Base-by-base conservation (phyloP, 2,797 vertebrate species). In the Xiphorhynchus erythropygius region DNA sequence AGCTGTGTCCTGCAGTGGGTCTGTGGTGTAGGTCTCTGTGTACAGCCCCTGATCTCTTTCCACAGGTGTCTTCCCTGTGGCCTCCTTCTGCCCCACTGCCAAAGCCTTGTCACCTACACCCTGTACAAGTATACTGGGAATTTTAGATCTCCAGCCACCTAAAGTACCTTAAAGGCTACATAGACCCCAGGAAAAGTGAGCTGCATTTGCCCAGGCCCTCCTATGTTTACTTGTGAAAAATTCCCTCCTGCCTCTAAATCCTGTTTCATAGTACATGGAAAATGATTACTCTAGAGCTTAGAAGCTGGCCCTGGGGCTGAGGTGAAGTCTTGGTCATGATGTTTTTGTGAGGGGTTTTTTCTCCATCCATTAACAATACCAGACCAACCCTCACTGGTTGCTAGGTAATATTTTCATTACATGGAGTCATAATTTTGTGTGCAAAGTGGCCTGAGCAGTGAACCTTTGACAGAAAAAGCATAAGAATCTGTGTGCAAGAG, bases 291-390 rank as follows among this genome's bases (percentile, higher is more conserved):
- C 42, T 6, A 23, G 18, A 68, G 46, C 33, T 42, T 73, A 73
- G 50, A 55, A 82, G 19, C 28, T 73, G 41, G 21, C 57, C 33
- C 19, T 78, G 42, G 8, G 9, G 53, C 18, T 24, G 22, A 53
- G 52, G 41, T 42, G 30, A 59, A 39, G 8, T 65, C 69, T 57
- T 81, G 33, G 19, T 62, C 42, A 41, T 49, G 70, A 60, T 16
- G 12, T 22, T 84, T 84, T 33, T 55, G 3, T n/a, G 19, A 2
- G 0, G 0, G 0, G 0, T 5, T 28, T 49, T 63, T n/a, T 10
- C 25, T 74, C 30, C 9, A 11, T 60, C 46, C 4, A 10, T 24
- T 44, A 44, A 35, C 13, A 5, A 15, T 28, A 49, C n/a, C 30
- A 59, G 30, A 57, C 44, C n/a, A 35, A 49, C n/a, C n/a, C 25